Evolutionary conservation across 2,113 vertebrate genomes (phyloP).

Genomic region (Chloroceryle aenea): DNA sequence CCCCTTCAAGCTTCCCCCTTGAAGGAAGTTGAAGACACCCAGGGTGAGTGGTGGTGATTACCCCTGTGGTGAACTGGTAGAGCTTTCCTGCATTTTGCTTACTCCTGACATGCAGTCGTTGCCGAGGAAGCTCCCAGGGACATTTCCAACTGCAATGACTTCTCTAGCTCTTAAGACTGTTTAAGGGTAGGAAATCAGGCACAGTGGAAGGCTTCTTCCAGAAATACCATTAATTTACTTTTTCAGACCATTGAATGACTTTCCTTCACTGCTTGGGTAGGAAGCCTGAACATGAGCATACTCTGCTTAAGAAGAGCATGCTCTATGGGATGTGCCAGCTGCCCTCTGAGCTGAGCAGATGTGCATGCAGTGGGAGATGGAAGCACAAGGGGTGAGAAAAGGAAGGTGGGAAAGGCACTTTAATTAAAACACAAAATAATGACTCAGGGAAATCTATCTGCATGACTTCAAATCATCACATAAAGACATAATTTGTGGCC

Average conservation of each 20-base stretch:
- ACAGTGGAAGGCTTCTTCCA: neutral
- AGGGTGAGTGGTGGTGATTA: accelerated
- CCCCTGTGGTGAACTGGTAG: neutral
- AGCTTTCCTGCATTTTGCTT: neutral
- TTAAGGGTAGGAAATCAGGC: neutral
- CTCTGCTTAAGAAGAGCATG: neutral
- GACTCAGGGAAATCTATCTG: neutral
- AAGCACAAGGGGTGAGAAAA: accelerated
- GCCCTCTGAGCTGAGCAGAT: neutral
- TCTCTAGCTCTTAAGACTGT: neutral
- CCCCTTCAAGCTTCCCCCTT: too few relatives aligned
- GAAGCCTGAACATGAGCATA: neutral
- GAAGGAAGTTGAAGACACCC: neutral
- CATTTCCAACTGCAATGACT: neutral
- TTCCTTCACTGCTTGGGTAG: neutral
- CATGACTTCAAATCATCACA: neutral
- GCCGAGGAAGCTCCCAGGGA: neutral
- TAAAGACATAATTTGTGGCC: neutral
- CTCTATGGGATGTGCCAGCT: neutral
- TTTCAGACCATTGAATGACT: neutral
- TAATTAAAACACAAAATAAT: neutral
- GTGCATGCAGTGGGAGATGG: neutral
- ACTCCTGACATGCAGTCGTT: neutral
- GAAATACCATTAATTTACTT: neutral
- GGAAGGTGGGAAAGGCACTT: neutral